phyloP scores from a whole-genome alignment of 2,113 vertebrate species.

The Paradisaea rubra region DNA sequence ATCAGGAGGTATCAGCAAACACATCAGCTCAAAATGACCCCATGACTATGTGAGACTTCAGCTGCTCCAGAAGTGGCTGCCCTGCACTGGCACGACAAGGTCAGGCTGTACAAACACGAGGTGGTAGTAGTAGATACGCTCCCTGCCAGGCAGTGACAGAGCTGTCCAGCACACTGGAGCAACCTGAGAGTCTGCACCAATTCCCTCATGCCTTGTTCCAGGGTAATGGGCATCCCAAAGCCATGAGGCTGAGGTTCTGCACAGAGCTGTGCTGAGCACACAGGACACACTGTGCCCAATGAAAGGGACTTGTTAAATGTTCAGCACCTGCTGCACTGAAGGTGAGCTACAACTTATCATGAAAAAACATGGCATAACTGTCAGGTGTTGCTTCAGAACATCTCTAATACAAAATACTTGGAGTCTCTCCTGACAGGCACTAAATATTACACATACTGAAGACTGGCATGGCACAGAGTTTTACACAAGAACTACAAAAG shows the following conservation, averaged over 20 bases:
- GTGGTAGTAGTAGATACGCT: rapidly evolving
- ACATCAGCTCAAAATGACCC: not conserved
- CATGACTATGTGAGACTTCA: not conserved
- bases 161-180: not conserved
- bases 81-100: rapidly evolving
- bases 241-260: not conserved
- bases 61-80: not conserved
- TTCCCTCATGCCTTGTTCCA: not conserved
- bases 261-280: not conserved
- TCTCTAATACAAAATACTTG: not conserved
- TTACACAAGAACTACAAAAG: not conserved
- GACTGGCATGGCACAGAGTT: not conserved
- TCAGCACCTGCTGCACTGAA: not conserved
- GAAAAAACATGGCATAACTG: not conserved
- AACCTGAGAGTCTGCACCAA: not conserved
- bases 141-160: not conserved
- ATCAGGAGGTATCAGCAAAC: not conserved
- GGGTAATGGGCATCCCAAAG: not conserved
- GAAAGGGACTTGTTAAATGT: not conserved
- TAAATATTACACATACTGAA: not conserved
- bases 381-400: not conserved
- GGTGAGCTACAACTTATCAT: not conserved
- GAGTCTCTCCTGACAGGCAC: not conserved
- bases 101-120: not conserved
- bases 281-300: rapidly evolving